Conservation (phyloP, 2,113 vertebrate species). For the Plecotus auritus region DNA sequence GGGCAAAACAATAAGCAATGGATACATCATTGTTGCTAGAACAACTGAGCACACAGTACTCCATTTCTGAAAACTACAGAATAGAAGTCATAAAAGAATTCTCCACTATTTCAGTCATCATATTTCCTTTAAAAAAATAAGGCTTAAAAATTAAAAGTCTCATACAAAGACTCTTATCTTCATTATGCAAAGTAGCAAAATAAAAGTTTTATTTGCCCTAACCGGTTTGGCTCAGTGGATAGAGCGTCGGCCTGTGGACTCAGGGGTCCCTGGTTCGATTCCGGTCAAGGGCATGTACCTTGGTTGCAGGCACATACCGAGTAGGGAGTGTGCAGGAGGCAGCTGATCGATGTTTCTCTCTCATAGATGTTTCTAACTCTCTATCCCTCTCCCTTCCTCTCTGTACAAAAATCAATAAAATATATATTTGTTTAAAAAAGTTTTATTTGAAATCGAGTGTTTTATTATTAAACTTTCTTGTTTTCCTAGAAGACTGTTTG, state of each 20-base stretch:
- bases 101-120: not conserved
- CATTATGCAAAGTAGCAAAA: not conserved
- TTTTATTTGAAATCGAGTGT: not conserved
- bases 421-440: not conserved
- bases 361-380: no score
- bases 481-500: not conserved
- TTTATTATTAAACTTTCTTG: not conserved
- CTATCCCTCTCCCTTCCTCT: no score
- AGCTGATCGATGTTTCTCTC: no score
- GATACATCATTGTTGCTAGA: not conserved
- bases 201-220: not conserved
- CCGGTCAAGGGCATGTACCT: no score
- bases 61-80: not conserved
- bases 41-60: not conserved
- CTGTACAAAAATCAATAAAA: no score
- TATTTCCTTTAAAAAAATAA: conserved; percentile 4
- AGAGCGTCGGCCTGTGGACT: no score
- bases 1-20: conserved; percentile 66
- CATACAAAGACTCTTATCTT: not conserved
- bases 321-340: no score
- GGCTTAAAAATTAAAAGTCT: not conserved
- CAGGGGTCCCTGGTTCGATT: no score
- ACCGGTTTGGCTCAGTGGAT: no score
- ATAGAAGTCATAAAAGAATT: not conserved
- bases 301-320: no score